These are phyloP conservation scores for Phalacrocorax aristotelis DNA, from an alignment of 2,113 vertebrate species.

Conservation along the genomic window DNA sequence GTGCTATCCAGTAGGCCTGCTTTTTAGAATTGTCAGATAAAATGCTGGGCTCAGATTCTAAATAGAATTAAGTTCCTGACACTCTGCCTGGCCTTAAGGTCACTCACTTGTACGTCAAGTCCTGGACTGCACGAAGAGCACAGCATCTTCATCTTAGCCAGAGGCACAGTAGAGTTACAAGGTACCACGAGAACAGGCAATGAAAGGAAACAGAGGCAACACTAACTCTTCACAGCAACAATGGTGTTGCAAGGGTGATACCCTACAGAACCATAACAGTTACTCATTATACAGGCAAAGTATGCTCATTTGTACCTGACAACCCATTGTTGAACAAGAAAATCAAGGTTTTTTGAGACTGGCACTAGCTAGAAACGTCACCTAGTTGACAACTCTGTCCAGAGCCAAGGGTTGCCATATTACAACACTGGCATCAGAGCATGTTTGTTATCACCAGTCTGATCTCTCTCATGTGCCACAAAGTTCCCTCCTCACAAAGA, in stretches of 20 bases:
- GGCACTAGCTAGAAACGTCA: not conserved
- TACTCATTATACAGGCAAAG: not conserved
- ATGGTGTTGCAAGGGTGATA: not conserved
- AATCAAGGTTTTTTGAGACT: not conserved
- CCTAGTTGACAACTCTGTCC: not conserved
- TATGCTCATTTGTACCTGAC: not conserved
- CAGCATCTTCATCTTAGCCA: not conserved
- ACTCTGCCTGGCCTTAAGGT: not conserved
- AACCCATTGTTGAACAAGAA: not conserved
- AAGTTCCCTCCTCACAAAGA: not conserved
- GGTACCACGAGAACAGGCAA: not conserved
- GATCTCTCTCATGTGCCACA: not conserved
- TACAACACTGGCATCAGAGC: not conserved
- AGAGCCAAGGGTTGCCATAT: too few species aligned
- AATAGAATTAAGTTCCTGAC: not conserved
- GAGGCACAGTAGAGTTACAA: not conserved
- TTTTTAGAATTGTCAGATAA: not conserved
- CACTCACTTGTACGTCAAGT: not conserved
- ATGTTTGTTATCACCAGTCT: not conserved
- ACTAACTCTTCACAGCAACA: not conserved
- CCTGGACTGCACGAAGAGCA: not conserved
- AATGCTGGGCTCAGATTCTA: not conserved
- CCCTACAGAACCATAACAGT: rapidly evolving
- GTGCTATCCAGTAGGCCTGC: not conserved
- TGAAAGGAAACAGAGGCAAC: not conserved